Conservation (phyloP, 2,888 invertebrate species). For the Nomada lathburiana region DNA sequence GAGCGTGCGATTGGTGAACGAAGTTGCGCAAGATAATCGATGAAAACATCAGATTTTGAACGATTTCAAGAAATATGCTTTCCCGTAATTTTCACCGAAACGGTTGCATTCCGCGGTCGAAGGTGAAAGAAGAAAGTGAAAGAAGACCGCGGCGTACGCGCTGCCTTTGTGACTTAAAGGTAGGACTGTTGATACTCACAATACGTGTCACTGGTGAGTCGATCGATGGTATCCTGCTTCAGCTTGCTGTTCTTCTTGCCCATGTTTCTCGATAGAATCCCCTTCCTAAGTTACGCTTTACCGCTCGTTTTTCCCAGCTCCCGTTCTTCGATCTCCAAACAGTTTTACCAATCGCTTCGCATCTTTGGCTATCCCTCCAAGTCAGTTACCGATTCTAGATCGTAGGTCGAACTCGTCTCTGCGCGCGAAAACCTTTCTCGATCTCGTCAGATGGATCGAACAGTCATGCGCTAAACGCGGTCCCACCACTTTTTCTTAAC, state of each 20-base stretch:
- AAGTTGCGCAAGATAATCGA: background rate
- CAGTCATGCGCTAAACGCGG: background rate
- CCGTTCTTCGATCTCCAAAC: conserved; percentile 3
- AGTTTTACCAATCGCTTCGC: conserved; percentile 52
- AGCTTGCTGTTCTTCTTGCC: conserved; percentile 98
- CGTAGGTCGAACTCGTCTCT: background rate
- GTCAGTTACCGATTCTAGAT: background rate
- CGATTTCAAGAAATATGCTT: background rate
- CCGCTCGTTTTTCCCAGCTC: background rate
- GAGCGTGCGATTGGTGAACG: too few species aligned
- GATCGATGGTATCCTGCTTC: conserved; percentile 97
- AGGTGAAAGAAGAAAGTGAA: background rate
- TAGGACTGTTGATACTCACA: conserved; percentile 88
- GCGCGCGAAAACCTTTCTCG: background rate
- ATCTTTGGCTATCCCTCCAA: conserved; percentile 14
- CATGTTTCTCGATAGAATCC: conserved; percentile 86
- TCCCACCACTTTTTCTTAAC: background rate
- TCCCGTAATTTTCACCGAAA: too few species aligned
- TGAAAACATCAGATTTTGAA: background rate
- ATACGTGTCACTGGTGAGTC: conserved; percentile 96
- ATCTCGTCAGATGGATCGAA: too few species aligned
- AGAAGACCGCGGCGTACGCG: background rate
- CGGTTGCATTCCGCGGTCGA: background rate
- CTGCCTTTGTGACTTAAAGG: too few species aligned
- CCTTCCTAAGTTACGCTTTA: conserved; percentile 10